phyloP scores from a whole-genome alignment of 2,797 vertebrate species.

The Megalops cyprinoides region DNA sequence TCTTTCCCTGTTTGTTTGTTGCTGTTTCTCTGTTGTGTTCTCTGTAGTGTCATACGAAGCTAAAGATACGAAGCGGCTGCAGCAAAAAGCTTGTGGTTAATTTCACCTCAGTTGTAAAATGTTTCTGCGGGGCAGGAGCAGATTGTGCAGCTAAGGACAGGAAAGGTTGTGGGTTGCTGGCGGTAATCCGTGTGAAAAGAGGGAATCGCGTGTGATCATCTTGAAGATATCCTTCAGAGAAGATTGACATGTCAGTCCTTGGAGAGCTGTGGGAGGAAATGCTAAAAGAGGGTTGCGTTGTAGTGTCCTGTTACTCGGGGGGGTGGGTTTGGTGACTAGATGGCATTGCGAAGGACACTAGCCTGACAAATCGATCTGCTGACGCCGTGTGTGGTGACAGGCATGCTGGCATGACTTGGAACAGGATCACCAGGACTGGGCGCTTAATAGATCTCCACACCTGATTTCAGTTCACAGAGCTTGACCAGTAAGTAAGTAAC shows the following conservation, averaged over 20 bases:
- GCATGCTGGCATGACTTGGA: background rate
- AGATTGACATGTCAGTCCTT: conserved; percentile 36
- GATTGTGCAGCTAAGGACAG: background rate
- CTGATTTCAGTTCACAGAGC: no score
- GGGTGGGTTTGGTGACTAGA: background rate
- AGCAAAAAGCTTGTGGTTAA: background rate
- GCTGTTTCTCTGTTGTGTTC: background rate
- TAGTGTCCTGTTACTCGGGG: conserved; percentile 38
- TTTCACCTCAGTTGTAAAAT: background rate
- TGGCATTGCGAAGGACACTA: background rate
- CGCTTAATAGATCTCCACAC: background rate
- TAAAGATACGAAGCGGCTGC: background rate
- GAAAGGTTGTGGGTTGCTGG: background rate
- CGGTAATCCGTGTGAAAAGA: conserved; percentile 23
- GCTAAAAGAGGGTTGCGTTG: conserved; percentile 26
- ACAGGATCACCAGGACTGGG: background rate
- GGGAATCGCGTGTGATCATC: conserved; percentile 39
- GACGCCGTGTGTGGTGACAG: background rate
- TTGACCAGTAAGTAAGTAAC: no score
- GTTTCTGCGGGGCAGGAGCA: no score
- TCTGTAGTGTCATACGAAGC: background rate
- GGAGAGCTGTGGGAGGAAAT: conserved; percentile 39
- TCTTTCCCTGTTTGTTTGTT: background rate
- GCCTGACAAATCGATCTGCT: background rate
- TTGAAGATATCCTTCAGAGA: conserved; percentile 39